A percentile compares a stretch with the other conserved stretches of the same genome.
phyloP scores from a whole-genome alignment of 2,888 invertebrate species.

The Amblyjoppa fuscipennis region DNA sequence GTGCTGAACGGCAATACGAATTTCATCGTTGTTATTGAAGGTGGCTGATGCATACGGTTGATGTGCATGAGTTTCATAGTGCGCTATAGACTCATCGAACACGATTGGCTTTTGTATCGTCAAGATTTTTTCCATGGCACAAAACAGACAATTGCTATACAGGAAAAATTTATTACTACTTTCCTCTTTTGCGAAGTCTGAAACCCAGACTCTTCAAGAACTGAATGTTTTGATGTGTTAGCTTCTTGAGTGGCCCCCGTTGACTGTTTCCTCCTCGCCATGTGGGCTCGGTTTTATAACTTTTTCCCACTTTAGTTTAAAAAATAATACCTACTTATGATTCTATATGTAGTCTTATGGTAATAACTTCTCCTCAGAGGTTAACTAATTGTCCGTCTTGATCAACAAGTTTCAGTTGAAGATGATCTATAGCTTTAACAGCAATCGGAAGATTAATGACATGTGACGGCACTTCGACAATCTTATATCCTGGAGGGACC shows the following conservation, averaged over 20 bases:
- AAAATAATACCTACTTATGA: background rate
- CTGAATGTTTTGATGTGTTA: no score
- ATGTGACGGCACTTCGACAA: no score
- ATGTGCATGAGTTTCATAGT: slow-evolving; percentile 47
- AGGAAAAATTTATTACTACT: no score
- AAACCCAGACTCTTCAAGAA: no score
- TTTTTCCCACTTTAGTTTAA: background rate
- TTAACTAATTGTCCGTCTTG: background rate
- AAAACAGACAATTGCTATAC: no score
- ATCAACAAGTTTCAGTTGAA: slow-evolving; percentile 13
- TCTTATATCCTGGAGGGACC: no score
- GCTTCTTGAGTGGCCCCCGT: background rate
- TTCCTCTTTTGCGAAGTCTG: no score
- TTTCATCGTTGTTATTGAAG: slow-evolving; percentile 62
- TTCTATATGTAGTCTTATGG: background rate
- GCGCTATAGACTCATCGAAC: slow-evolving; percentile 54
- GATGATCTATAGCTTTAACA: slow-evolving; percentile 8
- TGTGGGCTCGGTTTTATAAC: background rate
- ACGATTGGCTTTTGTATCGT: background rate
- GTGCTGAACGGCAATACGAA: slow-evolving; percentile 62
- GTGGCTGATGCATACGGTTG: slow-evolving; percentile 54
- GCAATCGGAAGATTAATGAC: background rate
- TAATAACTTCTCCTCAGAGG: background rate
- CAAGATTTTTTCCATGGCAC: no score
- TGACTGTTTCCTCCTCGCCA: background rate